A percentile compares a stretch with the other conserved stretches of the same genome.
Evolutionary conservation across 2,113 vertebrate species (phyloP).

Genomic region (Heteronetta atricapilla): DNA sequence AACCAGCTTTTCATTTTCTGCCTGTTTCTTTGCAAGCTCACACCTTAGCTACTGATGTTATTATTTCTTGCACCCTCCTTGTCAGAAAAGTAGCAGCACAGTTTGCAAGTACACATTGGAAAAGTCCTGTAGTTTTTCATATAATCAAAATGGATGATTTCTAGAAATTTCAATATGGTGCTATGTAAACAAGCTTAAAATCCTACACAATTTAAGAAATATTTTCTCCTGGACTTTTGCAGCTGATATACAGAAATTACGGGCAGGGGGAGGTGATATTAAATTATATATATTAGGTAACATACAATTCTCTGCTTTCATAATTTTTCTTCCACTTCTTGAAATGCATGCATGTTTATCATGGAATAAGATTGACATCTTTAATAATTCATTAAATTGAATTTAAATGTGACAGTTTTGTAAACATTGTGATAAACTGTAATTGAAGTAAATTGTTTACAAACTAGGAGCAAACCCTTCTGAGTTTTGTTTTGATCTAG

Average conservation of each 20-base stretch:
- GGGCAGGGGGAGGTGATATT: not conserved
- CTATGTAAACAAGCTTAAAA: not conserved
- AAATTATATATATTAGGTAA: not conserved
- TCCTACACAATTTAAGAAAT: not conserved
- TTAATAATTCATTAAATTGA: not conserved
- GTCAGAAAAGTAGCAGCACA: not conserved
- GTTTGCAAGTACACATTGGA: not conserved
- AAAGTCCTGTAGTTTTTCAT: not conserved
- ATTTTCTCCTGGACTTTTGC: not conserved
- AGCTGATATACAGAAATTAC: not conserved
- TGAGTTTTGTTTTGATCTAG: not conserved
- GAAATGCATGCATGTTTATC: not conserved
- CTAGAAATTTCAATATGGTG: not conserved
- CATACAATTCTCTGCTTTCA: not conserved
- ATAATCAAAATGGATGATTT: not conserved
- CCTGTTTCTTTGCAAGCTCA: not conserved
- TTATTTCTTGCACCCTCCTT: not conserved
- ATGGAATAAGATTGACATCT: not conserved
- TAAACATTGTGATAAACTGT: not conserved
- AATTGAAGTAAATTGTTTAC: conserved; percentile 8
- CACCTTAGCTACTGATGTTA: not conserved
- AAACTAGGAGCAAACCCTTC: not conserved
- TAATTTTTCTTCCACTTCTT: not conserved
- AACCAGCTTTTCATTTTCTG: not conserved
- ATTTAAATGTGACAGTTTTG: not conserved